phyloP scores from a whole-genome alignment of 2,797 vertebrate genomes.

The Phrynocephalus guinanensis region DNA sequence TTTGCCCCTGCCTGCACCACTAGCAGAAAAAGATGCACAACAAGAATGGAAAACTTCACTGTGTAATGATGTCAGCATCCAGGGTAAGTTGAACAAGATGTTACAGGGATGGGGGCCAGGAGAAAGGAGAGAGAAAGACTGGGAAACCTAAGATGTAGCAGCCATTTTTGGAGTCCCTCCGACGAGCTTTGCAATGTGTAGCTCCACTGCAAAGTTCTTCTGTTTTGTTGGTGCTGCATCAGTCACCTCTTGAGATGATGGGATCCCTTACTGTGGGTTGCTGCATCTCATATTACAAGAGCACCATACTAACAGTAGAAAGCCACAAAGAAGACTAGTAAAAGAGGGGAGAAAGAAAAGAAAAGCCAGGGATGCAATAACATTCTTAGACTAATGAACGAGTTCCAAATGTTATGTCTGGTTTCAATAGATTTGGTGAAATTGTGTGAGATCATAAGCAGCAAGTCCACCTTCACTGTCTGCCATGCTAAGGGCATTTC shows the following conservation, averaged over 20 bases:
- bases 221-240: not conserved
- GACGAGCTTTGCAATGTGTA: not conserved
- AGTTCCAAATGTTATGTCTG: constrained; percentile 17
- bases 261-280: not conserved
- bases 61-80: not conserved
- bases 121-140: not conserved
- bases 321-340: not conserved
- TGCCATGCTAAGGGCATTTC: not conserved
- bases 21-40: not conserved
- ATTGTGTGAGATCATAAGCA: constrained; percentile 8
- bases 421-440: not conserved
- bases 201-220: not conserved
- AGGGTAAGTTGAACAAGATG: not conserved
- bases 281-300: not conserved
- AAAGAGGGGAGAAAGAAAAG: not conserved
- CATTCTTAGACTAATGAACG: constrained; percentile 1
- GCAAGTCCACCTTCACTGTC: not conserved
- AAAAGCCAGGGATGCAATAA: constrained; percentile 6
- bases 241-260: not conserved
- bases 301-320: not conserved
- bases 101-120: not conserved
- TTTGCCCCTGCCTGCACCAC: not conserved
- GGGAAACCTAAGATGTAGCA: not conserved
- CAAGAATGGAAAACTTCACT: not conserved
- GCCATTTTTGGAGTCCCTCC: not conserved